These are phyloP conservation scores for Pentamera pediparva DNA, from an alignment of 53 echinoderm and acorn worm species.

Conservation along the genomic window DNA sequence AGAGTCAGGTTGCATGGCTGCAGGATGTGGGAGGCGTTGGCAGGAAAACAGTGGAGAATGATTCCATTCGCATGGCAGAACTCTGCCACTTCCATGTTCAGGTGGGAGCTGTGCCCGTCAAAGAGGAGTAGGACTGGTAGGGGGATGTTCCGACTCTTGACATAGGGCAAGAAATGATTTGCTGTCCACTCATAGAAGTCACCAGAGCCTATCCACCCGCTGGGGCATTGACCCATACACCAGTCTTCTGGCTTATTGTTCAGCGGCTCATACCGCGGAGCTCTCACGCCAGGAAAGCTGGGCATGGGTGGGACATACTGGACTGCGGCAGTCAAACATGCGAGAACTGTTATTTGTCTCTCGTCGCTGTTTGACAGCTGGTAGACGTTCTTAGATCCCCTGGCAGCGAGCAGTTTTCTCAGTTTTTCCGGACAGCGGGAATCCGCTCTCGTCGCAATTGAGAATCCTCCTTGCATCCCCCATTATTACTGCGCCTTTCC, in stretches of 20 bases:
- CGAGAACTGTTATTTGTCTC: slow-evolving; percentile 18
- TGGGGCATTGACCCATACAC: slow-evolving; percentile 14
- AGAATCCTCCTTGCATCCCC: slow-evolving; percentile 8
- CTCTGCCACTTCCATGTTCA: slow-evolving; percentile 12
- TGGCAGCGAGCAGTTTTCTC: slow-evolving; percentile 9
- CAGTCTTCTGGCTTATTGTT: background rate
- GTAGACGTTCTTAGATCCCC: slow-evolving; percentile 19
- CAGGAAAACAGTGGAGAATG: slow-evolving; percentile 28
- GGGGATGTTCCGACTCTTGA: background rate
- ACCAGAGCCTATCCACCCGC: slow-evolving; percentile 20
- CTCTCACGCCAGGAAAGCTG: slow-evolving; percentile 1
- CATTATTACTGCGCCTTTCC: no score
- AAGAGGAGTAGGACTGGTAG: slow-evolving; percentile 39
- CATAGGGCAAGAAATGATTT: slow-evolving; percentile 3
- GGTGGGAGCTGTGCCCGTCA: slow-evolving; percentile 32
- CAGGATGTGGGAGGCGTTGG: slow-evolving; percentile 28
- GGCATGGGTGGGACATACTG: slow-evolving; percentile 4
- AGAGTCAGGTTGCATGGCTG: slow-evolving; percentile 46
- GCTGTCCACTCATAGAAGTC: slow-evolving; percentile 27
- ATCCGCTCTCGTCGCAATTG: slow-evolving; percentile 21
- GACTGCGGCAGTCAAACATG: slow-evolving; percentile 1
- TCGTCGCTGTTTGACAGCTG: background rate
- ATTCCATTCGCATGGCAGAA: slow-evolving; percentile 24
- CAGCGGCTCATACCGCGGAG: slow-evolving; percentile 21
- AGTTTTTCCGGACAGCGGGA: background rate